Evolutionary conservation across 2,888 invertebrate genomes (phyloP).

Genomic region (Eulithis prunata): DNA sequence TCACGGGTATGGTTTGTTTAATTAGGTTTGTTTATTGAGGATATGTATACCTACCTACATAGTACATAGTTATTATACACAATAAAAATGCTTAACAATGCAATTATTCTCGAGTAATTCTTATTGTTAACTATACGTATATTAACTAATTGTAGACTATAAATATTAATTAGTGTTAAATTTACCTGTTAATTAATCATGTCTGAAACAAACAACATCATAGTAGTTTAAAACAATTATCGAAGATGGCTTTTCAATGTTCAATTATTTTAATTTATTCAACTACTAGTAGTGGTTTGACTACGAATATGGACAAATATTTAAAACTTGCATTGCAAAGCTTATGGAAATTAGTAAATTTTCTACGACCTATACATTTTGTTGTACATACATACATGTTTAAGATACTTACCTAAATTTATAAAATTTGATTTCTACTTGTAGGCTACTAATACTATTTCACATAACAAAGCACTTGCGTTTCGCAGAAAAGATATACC

Average conservation of each 20-base stretch:
- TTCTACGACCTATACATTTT: too few relatives aligned
- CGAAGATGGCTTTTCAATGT: neutral
- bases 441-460: too few relatives aligned
- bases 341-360: too few relatives aligned
- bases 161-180: constrained; percentile 7
- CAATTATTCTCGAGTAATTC: neutral
- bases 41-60: neutral
- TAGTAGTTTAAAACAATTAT: neutral
- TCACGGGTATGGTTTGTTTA: neutral
- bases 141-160: neutral
- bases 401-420: too few relatives aligned
- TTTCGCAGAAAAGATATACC: too few relatives aligned
- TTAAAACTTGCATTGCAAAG: too few relatives aligned
- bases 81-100: constrained; percentile 1
- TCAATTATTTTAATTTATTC: too few relatives aligned
- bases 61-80: neutral
- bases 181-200: neutral
- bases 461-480: too few relatives aligned
- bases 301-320: neutral
- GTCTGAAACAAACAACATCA: neutral
- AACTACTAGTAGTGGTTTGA: too few relatives aligned
- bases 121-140: too few relatives aligned
- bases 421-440: too few relatives aligned
- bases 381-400: too few relatives aligned
- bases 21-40: neutral